Evolutionary conservation across 2,113 vertebrate species (phyloP).

Genomic region (Macquaria ambigua): DNA sequence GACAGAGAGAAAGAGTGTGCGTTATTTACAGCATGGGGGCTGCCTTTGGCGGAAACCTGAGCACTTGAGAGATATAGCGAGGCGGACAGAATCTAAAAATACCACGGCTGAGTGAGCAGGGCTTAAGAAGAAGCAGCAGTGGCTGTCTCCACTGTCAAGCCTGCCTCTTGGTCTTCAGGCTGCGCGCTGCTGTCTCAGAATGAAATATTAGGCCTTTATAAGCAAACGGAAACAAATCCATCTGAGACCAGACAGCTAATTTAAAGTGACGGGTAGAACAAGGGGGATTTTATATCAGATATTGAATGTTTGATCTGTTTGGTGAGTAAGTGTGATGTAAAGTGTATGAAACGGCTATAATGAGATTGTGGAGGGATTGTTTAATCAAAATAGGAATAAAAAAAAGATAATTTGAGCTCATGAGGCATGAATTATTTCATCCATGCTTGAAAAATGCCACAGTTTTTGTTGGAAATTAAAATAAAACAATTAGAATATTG

Average conservation of each 20-base stretch:
- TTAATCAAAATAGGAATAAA: slow-evolving; percentile 19
- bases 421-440: not conserved
- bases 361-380: slow-evolving; percentile 27
- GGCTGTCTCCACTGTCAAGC: slow-evolving; percentile 58
- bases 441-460: slow-evolving; percentile 9
- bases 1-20: slow-evolving; percentile 7
- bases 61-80: slow-evolving; percentile 69
- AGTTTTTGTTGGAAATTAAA: not conserved
- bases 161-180: slow-evolving; percentile 45
- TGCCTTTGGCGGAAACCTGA: slow-evolving; percentile 67
- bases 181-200: slow-evolving; percentile 38
- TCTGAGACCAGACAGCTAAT: slow-evolving; percentile 63
- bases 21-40: slow-evolving; percentile 57
- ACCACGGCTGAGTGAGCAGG: slow-evolving; percentile 68
- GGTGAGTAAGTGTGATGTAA: slow-evolving; percentile 54
- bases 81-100: slow-evolving; percentile 79
- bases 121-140: slow-evolving; percentile 60
- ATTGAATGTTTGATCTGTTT: slow-evolving; percentile 55
- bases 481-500: not conserved
- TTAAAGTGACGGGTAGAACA: slow-evolving; percentile 62
- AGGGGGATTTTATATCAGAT: slow-evolving; percentile 39
- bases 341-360: slow-evolving; percentile 49
- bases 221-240: slow-evolving; percentile 67
- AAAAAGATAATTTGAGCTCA: slow-evolving; percentile 5
- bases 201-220: slow-evolving; percentile 60